A percentile compares a stretch with the other conserved stretches of the same genome.
phyloP scores from a whole-genome alignment of 1,140 invertebrate species.

The Magallana gigas region DNA sequence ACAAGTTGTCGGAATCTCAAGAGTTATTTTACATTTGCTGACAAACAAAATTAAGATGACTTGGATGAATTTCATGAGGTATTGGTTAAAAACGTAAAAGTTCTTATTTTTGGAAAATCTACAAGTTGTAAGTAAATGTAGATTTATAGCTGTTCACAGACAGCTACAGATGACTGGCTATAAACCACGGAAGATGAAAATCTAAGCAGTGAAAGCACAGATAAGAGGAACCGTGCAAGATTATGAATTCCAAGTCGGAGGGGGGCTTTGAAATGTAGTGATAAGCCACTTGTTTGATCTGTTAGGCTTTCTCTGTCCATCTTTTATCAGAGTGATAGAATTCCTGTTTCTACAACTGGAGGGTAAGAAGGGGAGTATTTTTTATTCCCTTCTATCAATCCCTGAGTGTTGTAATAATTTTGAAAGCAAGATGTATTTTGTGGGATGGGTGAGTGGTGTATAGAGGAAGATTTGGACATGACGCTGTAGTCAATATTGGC shows the following conservation, averaged over 20 bases:
- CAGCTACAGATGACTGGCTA: not conserved
- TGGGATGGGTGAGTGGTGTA: too few relatives aligned
- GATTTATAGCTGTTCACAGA: not conserved
- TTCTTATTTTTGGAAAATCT: not conserved
- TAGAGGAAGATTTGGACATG: not conserved
- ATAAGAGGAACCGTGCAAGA: not conserved
- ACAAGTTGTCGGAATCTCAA: too few relatives aligned
- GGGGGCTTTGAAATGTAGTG: not conserved
- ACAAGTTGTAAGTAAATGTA: not conserved
- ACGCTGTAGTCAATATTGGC: not conserved
- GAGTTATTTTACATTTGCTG: too few relatives aligned
- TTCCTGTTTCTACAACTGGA: not conserved
- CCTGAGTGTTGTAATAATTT: too few relatives aligned
- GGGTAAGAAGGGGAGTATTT: too few relatives aligned
- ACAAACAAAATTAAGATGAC: too few relatives aligned
- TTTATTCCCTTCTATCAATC: not conserved
- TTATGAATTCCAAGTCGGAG: not conserved
- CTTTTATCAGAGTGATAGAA: not conserved
- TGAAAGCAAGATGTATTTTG: too few relatives aligned
- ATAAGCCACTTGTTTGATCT: conserved; percentile 12
- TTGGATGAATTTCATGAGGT: not conserved
- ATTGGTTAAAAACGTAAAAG: not conserved
- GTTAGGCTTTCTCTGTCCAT: not conserved
- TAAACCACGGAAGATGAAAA: conserved; percentile 6
- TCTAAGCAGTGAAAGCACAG: not conserved